These are phyloP conservation scores for Pristis pectinata DNA, from an alignment of 2,797 vertebrate genomes.

Conservation along the genomic window DNA sequence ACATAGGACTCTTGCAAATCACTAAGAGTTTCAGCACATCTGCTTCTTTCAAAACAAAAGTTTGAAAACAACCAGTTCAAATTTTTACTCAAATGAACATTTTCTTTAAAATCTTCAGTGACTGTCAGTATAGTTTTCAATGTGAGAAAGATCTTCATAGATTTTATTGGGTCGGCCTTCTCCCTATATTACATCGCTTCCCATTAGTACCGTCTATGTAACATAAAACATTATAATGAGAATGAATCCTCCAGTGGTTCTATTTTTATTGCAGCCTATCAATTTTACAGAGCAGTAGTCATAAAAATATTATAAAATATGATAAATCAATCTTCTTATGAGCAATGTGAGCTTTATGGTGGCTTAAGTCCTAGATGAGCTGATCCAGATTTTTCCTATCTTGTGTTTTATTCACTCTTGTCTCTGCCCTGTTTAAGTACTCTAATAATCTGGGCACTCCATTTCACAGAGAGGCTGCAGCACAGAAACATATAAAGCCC, in stretches of 20 bases:
- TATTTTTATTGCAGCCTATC: constrained; percentile 11
- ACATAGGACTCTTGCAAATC: background rate
- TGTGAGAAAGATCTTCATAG: constrained; percentile 9
- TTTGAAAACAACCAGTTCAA: background rate
- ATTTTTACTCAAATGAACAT: background rate
- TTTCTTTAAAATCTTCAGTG: background rate
- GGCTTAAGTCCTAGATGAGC: background rate
- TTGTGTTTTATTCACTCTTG: constrained; percentile 3
- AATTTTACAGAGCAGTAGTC: constrained; percentile 27
- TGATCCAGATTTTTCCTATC: constrained; percentile 24
- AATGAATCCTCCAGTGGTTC: constrained; percentile 20
- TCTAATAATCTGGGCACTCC: background rate
- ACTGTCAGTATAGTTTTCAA: background rate
- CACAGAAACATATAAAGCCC: too few relatives aligned
- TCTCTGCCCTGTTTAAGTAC: background rate
- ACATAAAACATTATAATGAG: constrained; percentile 18
- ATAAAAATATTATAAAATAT: constrained; percentile 25
- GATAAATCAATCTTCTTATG: background rate
- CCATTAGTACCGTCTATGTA: background rate
- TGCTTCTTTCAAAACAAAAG: background rate
- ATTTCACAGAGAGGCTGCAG: background rate
- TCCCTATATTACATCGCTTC: background rate
- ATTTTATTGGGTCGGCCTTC: background rate
- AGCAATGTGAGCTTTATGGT: background rate
- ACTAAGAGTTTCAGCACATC: background rate